Percentiles rank a stretch among this genome's conserved stretches.
These are phyloP conservation scores for Spilogale gracilis DNA, from an alignment of 2,113 vertebrate genomes.

Conservation along the genomic window DNA sequence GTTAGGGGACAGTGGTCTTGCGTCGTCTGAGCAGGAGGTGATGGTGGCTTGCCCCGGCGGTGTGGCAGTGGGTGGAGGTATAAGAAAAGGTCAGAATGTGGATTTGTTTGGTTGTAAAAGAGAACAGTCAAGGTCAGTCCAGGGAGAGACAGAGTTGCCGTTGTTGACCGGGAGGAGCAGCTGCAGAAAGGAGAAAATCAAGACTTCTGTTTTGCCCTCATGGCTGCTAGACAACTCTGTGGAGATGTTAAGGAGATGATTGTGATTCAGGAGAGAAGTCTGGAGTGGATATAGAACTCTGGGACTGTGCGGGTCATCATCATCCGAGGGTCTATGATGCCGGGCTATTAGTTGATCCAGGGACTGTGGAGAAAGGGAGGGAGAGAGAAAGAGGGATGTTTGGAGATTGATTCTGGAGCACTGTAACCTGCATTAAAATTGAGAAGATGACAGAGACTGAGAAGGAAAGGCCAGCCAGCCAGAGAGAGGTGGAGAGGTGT, in stretches of 20 bases:
- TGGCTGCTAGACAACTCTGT: not conserved
- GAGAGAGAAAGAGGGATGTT: not conserved
- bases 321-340: accelerated
- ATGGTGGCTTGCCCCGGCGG: no score
- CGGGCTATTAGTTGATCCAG: not conserved
- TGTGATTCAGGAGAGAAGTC: not conserved
- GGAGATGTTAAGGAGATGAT: not conserved
- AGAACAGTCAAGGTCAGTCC: not conserved
- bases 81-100: not conserved
- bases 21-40: not conserved
- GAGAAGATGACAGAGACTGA: not conserved
- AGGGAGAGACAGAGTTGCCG: not conserved
- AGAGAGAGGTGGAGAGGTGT: not conserved
- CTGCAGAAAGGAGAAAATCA: not conserved
- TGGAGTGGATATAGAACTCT: not conserved
- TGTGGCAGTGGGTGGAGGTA: not conserved
- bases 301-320: not conserved
- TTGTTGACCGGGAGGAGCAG: not conserved
- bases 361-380: no score
- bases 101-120: not conserved
- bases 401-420: not conserved
- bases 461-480: not conserved
- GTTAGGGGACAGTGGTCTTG: not conserved
- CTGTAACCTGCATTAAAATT: not conserved
- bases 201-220: not conserved